Conservation (phyloP, 1,140 invertebrate genomes). For the Lerema accius region DNA sequence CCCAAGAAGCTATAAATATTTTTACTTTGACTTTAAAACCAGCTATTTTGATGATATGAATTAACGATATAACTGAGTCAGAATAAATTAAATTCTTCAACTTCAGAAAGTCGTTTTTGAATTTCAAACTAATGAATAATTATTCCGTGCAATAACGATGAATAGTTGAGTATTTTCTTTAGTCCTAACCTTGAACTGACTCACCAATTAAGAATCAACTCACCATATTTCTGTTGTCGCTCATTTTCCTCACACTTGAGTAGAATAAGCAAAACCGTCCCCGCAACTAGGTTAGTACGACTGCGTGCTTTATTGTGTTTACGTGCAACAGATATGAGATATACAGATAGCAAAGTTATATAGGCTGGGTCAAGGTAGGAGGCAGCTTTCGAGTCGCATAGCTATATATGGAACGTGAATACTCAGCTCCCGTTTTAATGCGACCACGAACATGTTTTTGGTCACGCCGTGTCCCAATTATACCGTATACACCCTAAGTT, state of each 20-base stretch:
- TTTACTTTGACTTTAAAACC: too few relatives aligned
- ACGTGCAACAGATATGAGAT: slow-evolving; percentile 78
- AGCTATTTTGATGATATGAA: too few relatives aligned
- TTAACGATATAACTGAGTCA: too few relatives aligned
- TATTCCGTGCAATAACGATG: slow-evolving; percentile 21
- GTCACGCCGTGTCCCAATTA: slow-evolving; percentile 64
- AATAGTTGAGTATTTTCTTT: slow-evolving; percentile 4
- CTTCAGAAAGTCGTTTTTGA: too few relatives aligned
- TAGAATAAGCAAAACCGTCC: slow-evolving; percentile 64
- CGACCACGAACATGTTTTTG: slow-evolving; percentile 48
- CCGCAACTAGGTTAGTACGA: slow-evolving; percentile 68
- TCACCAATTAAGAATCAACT: slow-evolving; percentile 30
- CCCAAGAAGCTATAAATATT: too few relatives aligned
- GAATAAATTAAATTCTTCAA: too few relatives aligned
- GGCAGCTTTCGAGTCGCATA: slow-evolving; percentile 68
- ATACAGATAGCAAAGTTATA: slow-evolving; percentile 55
- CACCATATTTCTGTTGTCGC: slow-evolving; percentile 48
- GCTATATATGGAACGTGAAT: slow-evolving; percentile 64
- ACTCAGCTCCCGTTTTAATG: slow-evolving; percentile 66
- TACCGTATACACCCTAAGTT: slow-evolving; percentile 56
- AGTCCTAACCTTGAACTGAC: slow-evolving; percentile 7
- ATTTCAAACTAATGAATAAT: too few relatives aligned
- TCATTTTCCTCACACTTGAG: slow-evolving; percentile 61
- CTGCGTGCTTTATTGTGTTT: slow-evolving; percentile 77
- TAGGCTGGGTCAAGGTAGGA: slow-evolving; percentile 70